Evolutionary conservation across 2,888 invertebrate genomes (phyloP), one percentile per base, ranked within the genome.

Genomic region (Punctoribates punctum): DNA sequence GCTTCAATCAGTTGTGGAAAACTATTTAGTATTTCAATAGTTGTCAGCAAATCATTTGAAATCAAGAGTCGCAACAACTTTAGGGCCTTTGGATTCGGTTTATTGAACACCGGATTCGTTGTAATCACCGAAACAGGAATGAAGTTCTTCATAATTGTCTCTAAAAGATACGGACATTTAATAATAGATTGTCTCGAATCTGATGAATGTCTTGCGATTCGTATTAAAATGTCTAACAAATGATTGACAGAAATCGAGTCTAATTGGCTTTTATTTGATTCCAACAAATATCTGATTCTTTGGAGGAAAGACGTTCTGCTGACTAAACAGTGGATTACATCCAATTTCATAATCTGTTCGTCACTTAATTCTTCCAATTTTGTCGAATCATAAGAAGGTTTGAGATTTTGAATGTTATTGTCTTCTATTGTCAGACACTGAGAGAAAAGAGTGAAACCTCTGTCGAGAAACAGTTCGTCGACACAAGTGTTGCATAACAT

Each of bases 141-240:
- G 8, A 78, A 78, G 54, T 73, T 67, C 20, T 29, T 20, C 3
- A 67, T 25, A 20, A 78, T 34, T 20, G 67, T 27, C 17, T 77
- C 57, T n/a, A 77, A 73, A 29, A 78, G 60, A 48, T 75, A 51
- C 0, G 73, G 73, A 54, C 54, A 72, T 23, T 76, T 29, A 17
- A 75, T 29, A 13, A 77, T 70, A n/a, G 5, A n/a, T 23, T 77
- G 54, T 1, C 62, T 51, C 3, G 75, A 42, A 23, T 74, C 72
- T 15, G n/a, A 13, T 11, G 78, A 78, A 34, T 78, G 78, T 51
- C 78, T 57, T 0, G 74, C 73, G 15, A 78, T 74, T 46, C 78
- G 73, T 25, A 78, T 78, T 34, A 78, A 65, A 25, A 78, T 76
- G 15, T 78, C 78, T 23, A 78, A 73, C 42, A 78, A 67, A 20